Base-by-base conservation (phyloP, 2,113 vertebrate genomes). In the Calidris pygmaea region DNA sequence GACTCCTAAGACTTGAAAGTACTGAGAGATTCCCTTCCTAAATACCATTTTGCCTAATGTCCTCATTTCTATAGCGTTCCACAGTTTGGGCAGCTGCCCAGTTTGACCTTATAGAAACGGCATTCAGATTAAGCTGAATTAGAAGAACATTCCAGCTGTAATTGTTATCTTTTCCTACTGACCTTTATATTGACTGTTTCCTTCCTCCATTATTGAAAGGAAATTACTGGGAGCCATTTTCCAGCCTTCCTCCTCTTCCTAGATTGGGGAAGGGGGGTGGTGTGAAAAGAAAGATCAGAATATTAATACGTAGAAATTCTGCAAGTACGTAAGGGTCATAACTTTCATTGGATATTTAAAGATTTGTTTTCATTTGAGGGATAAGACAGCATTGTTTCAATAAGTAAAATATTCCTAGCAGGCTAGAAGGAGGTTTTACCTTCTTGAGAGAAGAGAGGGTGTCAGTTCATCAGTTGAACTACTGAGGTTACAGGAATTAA, bases 151-250 rank as follows among this genome's bases (percentile, higher is more conserved):
- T 77, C 19, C 39, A 85, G 35, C 41, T 56, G 78, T 17, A 50
- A 91, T 50, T 21, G 39, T 17, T 15, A 10, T 27, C 34, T 81
- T 45, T 73, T 48, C 6, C 47, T 72, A 96, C 98, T 97, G 96
- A 99, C 99, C 98, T 97, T 94, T 96, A 90, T 98, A 99, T 19
- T 74, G 94, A 84, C 96, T 98, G 81, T 94, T 98, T 96, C 92
- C 98, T 67, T 97, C 95, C 90, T 98, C 97, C 83, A 99, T 90
- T 3, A 98, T 96, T 1, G 94, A 52, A 62, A 99, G 98, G 96
- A 99, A 99, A 60, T 98, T 97, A 37, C 99, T 99, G 0, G 98
- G 98, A 39, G 97, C 62, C 98, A 99, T 98, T 97, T 98, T 99
- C 97, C 99, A 98, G 5, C 98, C 98, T 5, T 98, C 95, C 0